These are phyloP conservation scores for Coptodon bakossiorum DNA, from an alignment of 2,113 vertebrate species.

Conservation along the genomic window DNA sequence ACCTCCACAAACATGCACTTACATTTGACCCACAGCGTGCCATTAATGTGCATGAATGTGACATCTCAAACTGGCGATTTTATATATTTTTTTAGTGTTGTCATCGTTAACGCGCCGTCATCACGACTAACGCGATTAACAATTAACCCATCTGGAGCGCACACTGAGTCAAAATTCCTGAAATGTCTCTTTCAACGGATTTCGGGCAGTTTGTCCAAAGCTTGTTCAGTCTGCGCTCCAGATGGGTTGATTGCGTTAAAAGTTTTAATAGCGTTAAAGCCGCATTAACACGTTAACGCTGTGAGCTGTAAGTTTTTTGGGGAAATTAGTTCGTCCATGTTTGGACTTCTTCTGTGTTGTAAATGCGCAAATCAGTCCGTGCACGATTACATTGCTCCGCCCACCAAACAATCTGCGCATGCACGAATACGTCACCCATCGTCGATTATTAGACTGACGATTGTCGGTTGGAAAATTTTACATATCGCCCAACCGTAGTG, in stretches of 20 bases:
- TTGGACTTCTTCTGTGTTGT: background rate
- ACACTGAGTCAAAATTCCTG: too few relatives aligned
- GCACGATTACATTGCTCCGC: rapidly evolving
- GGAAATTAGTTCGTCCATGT: background rate
- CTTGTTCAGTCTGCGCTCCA: too few relatives aligned
- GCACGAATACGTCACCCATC: background rate
- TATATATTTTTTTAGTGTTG: too few relatives aligned
- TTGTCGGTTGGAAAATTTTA: rapidly evolving
- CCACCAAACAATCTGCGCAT: rapidly evolving
- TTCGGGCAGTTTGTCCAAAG: too few relatives aligned
- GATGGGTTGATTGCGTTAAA: rapidly evolving
- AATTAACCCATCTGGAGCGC: too few relatives aligned
- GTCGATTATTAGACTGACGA: rapidly evolving
- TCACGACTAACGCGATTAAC: too few relatives aligned
- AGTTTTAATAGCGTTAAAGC: rapidly evolving
- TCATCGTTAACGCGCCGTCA: too few relatives aligned
- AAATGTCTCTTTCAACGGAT: too few relatives aligned
- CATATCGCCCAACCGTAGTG: background rate
- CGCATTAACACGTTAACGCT: rapidly evolving
- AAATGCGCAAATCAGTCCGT: background rate
- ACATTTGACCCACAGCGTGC: background rate
- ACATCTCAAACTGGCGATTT: too few relatives aligned
- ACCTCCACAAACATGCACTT: background rate
- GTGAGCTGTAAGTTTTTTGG: background rate
- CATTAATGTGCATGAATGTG: background rate